phyloP scores from a whole-genome alignment of 1,140 invertebrate genomes.

The Microplitis mediator region DNA sequence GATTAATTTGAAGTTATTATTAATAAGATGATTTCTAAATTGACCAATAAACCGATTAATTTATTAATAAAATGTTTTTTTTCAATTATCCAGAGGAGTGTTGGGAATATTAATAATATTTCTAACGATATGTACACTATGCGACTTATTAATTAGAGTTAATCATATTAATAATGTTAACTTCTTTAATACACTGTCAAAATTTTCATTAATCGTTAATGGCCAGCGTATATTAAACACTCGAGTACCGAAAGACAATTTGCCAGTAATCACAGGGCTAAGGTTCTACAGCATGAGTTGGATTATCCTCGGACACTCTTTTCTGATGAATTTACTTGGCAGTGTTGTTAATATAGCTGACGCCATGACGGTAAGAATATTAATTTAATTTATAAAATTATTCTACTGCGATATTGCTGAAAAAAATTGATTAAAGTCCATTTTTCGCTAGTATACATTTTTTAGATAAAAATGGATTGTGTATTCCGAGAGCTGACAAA shows the following conservation, averaged over 20 bases:
- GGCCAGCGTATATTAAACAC: slow-evolving; percentile 38
- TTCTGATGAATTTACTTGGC: neutral
- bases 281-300: slow-evolving; percentile 54
- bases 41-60: too few relatives aligned
- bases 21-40: too few relatives aligned
- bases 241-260: slow-evolving; percentile 16
- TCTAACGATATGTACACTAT: neutral
- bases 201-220: slow-evolving; percentile 50
- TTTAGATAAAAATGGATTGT: too few relatives aligned
- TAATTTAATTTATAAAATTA: too few relatives aligned
- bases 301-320: slow-evolving; percentile 55
- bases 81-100: too few relatives aligned
- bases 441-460: too few relatives aligned
- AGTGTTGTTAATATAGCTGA: neutral
- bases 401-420: too few relatives aligned
- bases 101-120: neutral
- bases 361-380: too few relatives aligned
- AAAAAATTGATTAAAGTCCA: too few relatives aligned
- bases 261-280: slow-evolving; percentile 29
- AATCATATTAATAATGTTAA: neutral
- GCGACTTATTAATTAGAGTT: neutral
- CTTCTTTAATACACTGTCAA: neutral
- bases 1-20: too few relatives aligned
- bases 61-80: too few relatives aligned
- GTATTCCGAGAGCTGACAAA: too few relatives aligned